These are phyloP conservation scores for Pogonognathellus flavescens DNA, from an alignment of 1,140 invertebrate genomes.

Conservation along the genomic window DNA sequence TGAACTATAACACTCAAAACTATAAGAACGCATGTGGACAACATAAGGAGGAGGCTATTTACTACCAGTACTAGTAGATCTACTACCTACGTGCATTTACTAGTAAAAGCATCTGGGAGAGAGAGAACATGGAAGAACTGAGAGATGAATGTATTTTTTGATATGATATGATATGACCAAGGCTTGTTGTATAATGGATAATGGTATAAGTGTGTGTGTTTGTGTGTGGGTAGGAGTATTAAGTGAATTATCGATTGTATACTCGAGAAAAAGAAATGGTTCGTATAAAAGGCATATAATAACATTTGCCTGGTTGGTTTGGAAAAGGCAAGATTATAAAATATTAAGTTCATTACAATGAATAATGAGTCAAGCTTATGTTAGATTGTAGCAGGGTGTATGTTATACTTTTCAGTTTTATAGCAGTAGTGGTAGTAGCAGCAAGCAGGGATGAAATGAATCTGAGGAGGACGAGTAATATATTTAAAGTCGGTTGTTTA, in stretches of 20 bases:
- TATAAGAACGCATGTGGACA: constrained; percentile 3
- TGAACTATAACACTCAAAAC: background rate
- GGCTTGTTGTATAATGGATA: background rate
- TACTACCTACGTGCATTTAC: background rate
- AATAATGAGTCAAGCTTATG: constrained; percentile 55
- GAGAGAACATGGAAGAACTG: background rate
- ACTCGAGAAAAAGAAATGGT: background rate
- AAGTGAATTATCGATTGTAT: background rate
- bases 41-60: constrained; percentile 44
- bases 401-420: background rate
- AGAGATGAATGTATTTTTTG: background rate
- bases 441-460: constrained; percentile 35
- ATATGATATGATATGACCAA: background rate
- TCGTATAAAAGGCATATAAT: no score
- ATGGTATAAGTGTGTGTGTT: background rate
- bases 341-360: constrained; percentile 60
- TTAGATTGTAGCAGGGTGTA: background rate
- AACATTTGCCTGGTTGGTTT: no score
- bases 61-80: constrained; percentile 3
- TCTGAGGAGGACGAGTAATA: constrained; percentile 14
- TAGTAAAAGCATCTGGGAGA: background rate
- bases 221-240: background rate
- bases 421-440: background rate
- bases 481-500: constrained; percentile 39
- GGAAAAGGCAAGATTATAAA: constrained; percentile 34